Conservation (phyloP, 2,888 invertebrate genomes). For the Rosalia funebris region DNA sequence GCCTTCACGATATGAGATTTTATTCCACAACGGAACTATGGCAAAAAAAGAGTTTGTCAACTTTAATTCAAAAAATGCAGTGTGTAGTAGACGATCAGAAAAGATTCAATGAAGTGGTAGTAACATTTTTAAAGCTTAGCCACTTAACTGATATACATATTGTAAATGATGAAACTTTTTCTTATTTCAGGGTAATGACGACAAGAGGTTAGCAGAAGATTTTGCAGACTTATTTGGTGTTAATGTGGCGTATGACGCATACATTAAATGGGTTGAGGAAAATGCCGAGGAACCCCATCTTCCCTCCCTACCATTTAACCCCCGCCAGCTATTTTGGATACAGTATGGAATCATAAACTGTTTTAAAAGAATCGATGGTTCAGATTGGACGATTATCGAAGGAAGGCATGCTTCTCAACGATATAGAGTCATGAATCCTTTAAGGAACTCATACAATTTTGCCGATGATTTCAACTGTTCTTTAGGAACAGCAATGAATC, state of each 20-base stretch:
- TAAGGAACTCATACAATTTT: conserved; percentile 71
- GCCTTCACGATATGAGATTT: neutral
- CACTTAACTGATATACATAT: too few species aligned
- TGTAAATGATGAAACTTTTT: too few species aligned
- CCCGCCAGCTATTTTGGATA: conserved; percentile 81
- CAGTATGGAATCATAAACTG: conserved; percentile 12
- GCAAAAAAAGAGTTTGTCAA: conserved; percentile 15
- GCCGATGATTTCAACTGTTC: conserved; percentile 70
- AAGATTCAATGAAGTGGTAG: neutral
- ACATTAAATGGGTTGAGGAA: conserved; percentile 76
- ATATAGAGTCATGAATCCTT: conserved; percentile 65
- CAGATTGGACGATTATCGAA: neutral
- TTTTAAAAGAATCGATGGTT: neutral
- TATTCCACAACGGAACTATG: neutral
- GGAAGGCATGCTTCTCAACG: neutral
- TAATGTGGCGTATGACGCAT: conserved; percentile 87
- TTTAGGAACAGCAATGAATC: conserved; percentile 69
- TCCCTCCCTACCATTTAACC: conserved; percentile 72
- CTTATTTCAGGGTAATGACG: conserved; percentile 4
- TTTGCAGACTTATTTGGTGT: conserved; percentile 72
- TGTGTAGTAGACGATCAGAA: conserved; percentile 3
- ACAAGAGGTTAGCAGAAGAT: neutral
- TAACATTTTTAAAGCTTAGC: too few species aligned
- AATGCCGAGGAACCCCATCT: conserved; percentile 67
- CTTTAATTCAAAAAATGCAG: neutral